phyloP scores from a whole-genome alignment of 2,888 invertebrate species.

The Polietes domitor region DNA sequence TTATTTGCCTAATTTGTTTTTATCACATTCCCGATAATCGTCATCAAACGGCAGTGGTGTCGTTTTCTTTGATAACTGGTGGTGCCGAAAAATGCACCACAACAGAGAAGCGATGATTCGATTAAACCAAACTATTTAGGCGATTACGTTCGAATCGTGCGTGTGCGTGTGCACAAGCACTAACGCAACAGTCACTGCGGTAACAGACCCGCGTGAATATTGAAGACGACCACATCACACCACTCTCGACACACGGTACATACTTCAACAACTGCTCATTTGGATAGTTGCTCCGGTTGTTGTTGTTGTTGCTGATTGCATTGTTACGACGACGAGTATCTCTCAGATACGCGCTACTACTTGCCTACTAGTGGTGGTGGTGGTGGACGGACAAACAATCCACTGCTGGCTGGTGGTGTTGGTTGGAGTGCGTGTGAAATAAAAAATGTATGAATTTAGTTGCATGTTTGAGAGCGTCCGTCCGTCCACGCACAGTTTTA shows the following conservation, averaged over 20 bases:
- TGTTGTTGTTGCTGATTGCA: conserved; percentile 9
- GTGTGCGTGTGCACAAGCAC: background rate
- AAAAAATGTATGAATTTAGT: conserved; percentile 9
- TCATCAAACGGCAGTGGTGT: no score
- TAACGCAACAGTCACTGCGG: background rate
- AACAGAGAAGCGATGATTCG: conserved; percentile 17
- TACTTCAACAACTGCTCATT: conserved; percentile 17
- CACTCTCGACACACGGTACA: background rate
- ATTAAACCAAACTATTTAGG: conserved; percentile 16
- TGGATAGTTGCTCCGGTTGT: background rate
- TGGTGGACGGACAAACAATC: no score
- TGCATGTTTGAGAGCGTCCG: background rate
- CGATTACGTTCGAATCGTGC: conserved; percentile 12
- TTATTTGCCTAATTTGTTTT: no score
- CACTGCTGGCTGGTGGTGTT: background rate
- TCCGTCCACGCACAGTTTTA: background rate
- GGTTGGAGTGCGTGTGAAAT: conserved; percentile 17
- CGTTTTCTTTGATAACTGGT: no score
- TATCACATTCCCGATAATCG: no score
- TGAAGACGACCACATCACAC: background rate
- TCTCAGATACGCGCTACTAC: background rate
- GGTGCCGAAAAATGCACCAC: no score
- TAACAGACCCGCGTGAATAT: background rate
- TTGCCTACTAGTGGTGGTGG: background rate
- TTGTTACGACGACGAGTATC: background rate